A percentile compares a stretch with the other conserved stretches of the same genome.
Conservation (phyloP, 2,113 vertebrate species). For the Bos javanicus region DNA sequence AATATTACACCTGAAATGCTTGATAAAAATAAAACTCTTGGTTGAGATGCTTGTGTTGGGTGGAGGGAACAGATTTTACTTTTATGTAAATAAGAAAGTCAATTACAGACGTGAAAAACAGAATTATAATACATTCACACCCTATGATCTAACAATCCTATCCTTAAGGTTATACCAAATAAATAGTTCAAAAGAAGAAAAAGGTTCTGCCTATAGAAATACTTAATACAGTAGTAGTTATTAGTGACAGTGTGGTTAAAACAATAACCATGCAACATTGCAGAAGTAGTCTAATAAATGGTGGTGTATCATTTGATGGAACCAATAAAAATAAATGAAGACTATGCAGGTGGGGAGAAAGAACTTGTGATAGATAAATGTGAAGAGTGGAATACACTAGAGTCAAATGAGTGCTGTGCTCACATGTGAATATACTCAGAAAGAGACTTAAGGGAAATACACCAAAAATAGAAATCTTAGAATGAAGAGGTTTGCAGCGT, state of each 20-base stretch:
- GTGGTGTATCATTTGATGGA: neutral
- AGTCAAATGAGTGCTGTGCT: neutral
- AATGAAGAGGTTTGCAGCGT: neutral
- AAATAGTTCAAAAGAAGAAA: neutral
- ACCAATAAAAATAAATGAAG: neutral
- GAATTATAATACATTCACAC: neutral
- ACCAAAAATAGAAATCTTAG: neutral
- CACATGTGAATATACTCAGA: neutral
- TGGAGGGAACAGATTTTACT: neutral
- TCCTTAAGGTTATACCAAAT: neutral
- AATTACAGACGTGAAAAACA: constrained; percentile 21
- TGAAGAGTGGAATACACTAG: neutral
- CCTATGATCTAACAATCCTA: neutral
- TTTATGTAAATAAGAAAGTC: neutral
- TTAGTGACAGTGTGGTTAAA: neutral
- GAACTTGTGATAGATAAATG: neutral
- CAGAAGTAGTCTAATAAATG: neutral
- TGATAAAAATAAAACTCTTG: constrained; percentile 37
- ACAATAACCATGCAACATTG: neutral
- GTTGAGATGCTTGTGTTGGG: neutral
- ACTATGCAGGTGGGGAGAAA: neutral
- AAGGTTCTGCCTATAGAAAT: neutral
- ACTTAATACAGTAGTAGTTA: neutral
- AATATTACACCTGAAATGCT: constrained; percentile 27
- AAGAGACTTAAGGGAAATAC: neutral